Conservation (phyloP, 2,888 invertebrate genomes). For the Drosophila meridionalis region DNA sequence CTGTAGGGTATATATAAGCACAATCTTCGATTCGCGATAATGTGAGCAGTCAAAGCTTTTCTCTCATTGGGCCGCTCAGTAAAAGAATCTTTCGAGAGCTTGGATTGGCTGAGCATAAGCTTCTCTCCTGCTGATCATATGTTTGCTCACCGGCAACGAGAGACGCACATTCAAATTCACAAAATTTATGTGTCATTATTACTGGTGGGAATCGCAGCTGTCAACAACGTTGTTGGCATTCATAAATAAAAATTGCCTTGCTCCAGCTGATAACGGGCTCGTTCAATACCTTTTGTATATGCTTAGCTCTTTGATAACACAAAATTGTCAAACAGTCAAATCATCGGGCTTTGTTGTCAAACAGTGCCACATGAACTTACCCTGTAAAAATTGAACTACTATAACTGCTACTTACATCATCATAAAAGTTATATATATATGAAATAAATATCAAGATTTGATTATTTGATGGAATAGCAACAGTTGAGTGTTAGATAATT, state of each 20-base stretch:
- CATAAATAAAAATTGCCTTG: background rate
- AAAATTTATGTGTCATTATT: conserved; percentile 2
- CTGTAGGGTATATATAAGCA: too few species aligned
- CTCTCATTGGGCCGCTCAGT: background rate
- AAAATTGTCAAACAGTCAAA: background rate
- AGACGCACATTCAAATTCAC: background rate
- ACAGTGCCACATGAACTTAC: background rate
- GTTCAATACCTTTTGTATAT: background rate
- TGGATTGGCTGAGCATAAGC: background rate
- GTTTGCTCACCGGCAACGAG: background rate
- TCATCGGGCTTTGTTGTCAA: background rate
- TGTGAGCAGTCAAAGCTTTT: too few species aligned
- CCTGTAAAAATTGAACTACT: background rate
- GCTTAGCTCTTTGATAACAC: background rate
- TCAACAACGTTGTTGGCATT: background rate
- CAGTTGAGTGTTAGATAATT: background rate
- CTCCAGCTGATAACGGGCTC: background rate
- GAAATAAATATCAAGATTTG: background rate
- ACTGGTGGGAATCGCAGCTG: background rate
- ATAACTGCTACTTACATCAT: too few species aligned
- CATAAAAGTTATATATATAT: background rate
- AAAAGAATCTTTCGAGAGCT: background rate
- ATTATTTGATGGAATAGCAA: background rate
- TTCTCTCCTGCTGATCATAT: background rate
- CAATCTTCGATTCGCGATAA: too few species aligned